phyloP scores from a whole-genome alignment of 2,888 invertebrate species.

The Eupelmus urozonus region DNA sequence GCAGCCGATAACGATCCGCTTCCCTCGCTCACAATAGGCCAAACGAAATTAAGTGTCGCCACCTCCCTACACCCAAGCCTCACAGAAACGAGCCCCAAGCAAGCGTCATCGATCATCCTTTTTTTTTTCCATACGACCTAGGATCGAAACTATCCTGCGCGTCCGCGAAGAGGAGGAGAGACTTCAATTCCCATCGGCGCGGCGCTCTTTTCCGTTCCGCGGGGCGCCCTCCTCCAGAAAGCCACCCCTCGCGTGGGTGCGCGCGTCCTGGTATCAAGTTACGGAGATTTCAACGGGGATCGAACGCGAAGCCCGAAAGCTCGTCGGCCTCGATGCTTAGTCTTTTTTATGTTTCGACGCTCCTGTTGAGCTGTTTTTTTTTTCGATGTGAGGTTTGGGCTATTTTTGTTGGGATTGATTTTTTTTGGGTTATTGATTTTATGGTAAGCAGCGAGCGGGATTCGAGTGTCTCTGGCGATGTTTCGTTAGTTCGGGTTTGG shows the following conservation, averaged over 20 bases:
- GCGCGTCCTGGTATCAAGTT: slow-evolving; percentile 71
- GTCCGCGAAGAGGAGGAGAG: slow-evolving; percentile 30
- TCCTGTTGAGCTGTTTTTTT: too few species aligned
- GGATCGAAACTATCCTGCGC: slow-evolving; percentile 4
- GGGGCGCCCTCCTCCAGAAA: neutral
- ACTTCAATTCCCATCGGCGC: slow-evolving; percentile 48
- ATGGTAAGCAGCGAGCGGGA: too few species aligned
- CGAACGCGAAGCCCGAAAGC: slow-evolving; percentile 61
- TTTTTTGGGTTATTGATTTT: too few species aligned
- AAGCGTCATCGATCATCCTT: slow-evolving; percentile 26
- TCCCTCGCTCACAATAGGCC: too few species aligned
- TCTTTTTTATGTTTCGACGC: slow-evolving; percentile 32
- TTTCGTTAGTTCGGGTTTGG: too few species aligned
- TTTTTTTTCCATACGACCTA: neutral
- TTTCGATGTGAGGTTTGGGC: too few species aligned
- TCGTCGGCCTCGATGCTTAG: too few species aligned
- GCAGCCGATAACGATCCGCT: too few species aligned
- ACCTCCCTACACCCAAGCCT: too few species aligned
- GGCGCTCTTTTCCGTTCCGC: slow-evolving; percentile 32
- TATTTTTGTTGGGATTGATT: neutral
- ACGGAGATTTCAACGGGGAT: slow-evolving; percentile 76
- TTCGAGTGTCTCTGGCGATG: too few species aligned
- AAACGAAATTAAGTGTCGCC: too few species aligned
- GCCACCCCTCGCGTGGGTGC: slow-evolving; percentile 40
- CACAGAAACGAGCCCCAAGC: too few species aligned